These are phyloP conservation scores for Thyatira batis DNA, from an alignment of 2,888 invertebrate genomes.

Conservation along the genomic window DNA sequence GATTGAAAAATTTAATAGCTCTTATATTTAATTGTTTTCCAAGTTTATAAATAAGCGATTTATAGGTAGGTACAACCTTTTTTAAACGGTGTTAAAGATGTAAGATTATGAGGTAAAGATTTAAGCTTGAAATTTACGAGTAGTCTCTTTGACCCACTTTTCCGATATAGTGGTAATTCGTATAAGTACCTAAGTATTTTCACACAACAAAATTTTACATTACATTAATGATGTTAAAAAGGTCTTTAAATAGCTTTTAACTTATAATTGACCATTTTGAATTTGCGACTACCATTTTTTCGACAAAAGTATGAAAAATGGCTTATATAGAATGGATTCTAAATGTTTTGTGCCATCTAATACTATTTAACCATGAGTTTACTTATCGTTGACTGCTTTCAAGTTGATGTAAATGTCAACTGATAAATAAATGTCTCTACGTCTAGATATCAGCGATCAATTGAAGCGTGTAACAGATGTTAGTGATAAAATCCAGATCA, in stretches of 20 bases:
- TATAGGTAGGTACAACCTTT: too few relatives aligned
- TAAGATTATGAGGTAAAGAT: constrained; percentile 27
- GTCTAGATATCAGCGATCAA: background rate
- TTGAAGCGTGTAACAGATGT: constrained; percentile 8
- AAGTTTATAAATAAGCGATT: too few relatives aligned
- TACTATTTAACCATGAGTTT: constrained; percentile 9
- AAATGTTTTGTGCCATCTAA: constrained; percentile 11
- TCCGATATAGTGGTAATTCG: constrained; percentile 22
- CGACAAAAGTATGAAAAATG: too few relatives aligned
- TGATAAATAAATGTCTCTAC: background rate
- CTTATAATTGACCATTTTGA: too few relatives aligned
- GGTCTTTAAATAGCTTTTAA: too few relatives aligned
- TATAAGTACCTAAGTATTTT: too few relatives aligned
- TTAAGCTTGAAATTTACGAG: constrained; percentile 26
- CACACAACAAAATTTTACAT: too few relatives aligned
- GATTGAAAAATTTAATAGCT: background rate
- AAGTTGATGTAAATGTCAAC: constrained; percentile 10
- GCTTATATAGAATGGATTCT: too few relatives aligned
- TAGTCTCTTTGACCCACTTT: constrained; percentile 37
- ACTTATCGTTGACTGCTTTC: constrained; percentile 11
- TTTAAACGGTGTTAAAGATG: constrained; percentile 12
- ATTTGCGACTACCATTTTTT: too few relatives aligned
- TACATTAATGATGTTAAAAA: too few relatives aligned
- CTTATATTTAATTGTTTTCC: too few relatives aligned
- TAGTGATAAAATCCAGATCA: constrained; percentile 24